These are phyloP conservation scores for Loris lydekkerianus DNA, from an alignment of 2,797 vertebrate species.

Conservation along the genomic window DNA sequence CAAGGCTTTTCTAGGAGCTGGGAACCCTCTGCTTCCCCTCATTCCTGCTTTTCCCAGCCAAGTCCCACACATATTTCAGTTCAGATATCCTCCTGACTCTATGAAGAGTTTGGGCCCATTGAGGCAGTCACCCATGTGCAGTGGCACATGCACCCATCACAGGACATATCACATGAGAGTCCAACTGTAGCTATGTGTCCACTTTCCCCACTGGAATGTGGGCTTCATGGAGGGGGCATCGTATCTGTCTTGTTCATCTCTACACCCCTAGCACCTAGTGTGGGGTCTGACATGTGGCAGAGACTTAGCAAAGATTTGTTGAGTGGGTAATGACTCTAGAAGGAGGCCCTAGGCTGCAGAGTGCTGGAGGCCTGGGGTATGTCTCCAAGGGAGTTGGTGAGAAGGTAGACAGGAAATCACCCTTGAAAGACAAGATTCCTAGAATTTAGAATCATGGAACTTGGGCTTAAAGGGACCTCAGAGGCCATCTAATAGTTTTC, in stretches of 20 bases:
- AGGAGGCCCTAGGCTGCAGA: neutral
- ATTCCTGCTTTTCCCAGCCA: neutral
- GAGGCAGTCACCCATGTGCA: neutral
- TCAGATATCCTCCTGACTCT: neutral
- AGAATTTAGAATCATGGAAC: neutral
- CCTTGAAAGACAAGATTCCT: neutral
- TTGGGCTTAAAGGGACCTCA: neutral
- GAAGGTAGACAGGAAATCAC: neutral
- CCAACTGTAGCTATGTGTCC: neutral
- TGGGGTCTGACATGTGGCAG: neutral
- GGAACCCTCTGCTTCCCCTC: neutral
- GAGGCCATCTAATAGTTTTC: neutral
- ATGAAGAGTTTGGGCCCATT: neutral
- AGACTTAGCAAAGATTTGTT: neutral
- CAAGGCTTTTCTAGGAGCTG: neutral
- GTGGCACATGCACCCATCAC: accelerated
- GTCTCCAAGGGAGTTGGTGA: neutral
- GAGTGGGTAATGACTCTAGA: neutral
- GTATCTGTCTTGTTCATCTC: neutral
- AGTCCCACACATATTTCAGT: neutral
- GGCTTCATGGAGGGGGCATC: neutral
- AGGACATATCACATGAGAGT: neutral
- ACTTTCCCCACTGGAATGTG: neutral
- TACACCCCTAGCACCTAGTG: neutral
- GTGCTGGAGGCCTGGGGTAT: neutral